phyloP scores from a whole-genome alignment of 2,797 vertebrate genomes.

The Gambelia wislizenii region DNA sequence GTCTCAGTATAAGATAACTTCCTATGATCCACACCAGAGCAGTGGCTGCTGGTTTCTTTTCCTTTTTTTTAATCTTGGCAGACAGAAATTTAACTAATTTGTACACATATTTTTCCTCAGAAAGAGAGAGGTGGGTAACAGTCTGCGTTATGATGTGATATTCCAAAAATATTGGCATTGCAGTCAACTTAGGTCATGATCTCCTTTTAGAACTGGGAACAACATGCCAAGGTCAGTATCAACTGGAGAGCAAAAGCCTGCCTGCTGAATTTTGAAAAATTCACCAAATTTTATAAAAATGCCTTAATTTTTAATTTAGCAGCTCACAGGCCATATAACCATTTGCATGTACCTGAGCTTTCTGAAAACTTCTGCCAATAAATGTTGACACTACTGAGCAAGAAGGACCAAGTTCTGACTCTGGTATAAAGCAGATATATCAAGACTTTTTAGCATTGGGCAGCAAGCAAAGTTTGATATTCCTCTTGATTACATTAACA shows the following conservation, averaged over 20 bases:
- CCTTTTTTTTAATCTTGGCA: too few relatives aligned
- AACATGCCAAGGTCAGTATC: neutral
- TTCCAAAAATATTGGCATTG: neutral
- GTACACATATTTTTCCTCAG: too few relatives aligned
- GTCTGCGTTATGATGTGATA: neutral
- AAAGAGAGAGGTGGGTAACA: neutral
- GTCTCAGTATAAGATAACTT: too few relatives aligned
- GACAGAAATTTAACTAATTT: too few relatives aligned
- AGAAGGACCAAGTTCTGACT: neutral
- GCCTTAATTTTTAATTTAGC: too few relatives aligned
- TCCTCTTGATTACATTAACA: conserved; percentile 27
- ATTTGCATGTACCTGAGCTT: neutral
- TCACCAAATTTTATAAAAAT: too few relatives aligned
- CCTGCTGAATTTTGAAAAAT: neutral
- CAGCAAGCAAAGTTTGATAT: neutral
- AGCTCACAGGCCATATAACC: too few relatives aligned
- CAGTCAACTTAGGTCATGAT: neutral
- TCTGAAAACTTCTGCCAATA: neutral
- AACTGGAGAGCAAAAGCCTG: neutral
- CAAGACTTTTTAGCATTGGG: neutral
- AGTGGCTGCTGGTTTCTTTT: too few relatives aligned
- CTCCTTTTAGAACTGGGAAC: neutral
- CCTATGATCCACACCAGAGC: too few relatives aligned
- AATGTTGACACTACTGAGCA: neutral
- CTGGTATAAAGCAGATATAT: neutral